A percentile compares a stretch with the other conserved stretches of the same genome.
These are phyloP conservation scores for Actias luna DNA, from an alignment of 2,888 invertebrate species.

Conservation along the genomic window DNA sequence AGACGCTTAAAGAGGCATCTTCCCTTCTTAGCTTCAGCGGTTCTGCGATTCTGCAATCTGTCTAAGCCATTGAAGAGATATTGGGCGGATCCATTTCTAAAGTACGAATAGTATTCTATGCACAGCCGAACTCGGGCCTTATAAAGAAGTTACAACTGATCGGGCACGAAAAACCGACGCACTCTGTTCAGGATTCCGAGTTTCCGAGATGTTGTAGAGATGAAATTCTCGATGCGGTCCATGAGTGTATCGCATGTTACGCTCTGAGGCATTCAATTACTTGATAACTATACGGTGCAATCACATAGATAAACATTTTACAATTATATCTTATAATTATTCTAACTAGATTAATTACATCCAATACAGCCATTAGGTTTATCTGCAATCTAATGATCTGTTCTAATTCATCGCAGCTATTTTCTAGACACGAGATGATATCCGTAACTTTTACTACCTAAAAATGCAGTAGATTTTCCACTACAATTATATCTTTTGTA, in stretches of 20 bases:
- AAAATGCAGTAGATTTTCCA: no score
- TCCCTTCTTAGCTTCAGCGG: no score
- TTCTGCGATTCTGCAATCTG: neutral
- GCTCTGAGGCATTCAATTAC: constrained; percentile 24
- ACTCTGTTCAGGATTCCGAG: neutral
- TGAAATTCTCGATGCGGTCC: no score
- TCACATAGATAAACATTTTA: constrained; percentile 19
- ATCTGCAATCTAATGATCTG: constrained; percentile 10
- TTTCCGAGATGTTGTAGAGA: neutral
- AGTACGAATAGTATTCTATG: neutral
- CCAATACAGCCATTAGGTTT: constrained; percentile 25
- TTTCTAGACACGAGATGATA: neutral
- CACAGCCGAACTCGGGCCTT: no score
- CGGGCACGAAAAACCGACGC: neutral
- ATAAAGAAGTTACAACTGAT: neutral
- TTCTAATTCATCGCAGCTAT: neutral
- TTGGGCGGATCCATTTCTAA: neutral
- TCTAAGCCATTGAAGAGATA: neutral
- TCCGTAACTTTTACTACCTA: neutral
- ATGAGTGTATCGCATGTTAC: neutral
- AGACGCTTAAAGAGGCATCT: no score
- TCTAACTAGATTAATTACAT: constrained; percentile 34
- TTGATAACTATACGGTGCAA: constrained; percentile 27
- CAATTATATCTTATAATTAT: constrained; percentile 39
- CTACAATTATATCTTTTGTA: no score